Base-by-base conservation (phyloP, 2,888 invertebrate genomes). In the Ectropis crepuscularia region DNA sequence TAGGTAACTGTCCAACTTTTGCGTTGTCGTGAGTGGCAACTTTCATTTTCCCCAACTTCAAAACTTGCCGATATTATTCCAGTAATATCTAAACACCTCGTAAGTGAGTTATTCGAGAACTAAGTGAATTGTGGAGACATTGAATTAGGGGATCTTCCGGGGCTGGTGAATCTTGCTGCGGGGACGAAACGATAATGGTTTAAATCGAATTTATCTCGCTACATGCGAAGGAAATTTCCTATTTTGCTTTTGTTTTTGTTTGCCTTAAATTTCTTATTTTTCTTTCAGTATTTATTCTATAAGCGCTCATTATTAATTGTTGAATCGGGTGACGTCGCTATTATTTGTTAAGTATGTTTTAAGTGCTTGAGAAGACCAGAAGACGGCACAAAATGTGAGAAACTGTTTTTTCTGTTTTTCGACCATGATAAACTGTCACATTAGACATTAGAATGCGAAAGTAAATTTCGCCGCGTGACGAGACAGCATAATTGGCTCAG, bases 31-130 rank as follows among this genome's bases (percentile, higher is more conserved):
- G 16, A 28, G 16, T 28, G 16, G 16, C 16, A 28, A 28, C 16
- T 28, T n/a, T 36, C 47, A 28, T 9, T 9, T 36, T 36, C 47
- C 36, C n/a, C 6, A 37, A n/a, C n/a, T 48, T 37, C 28, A 28
- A 63, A 65, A 65, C 65, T 64, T 59, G 45, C 10, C 45, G 45
- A 64, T 67, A 59, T 73, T 76, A 76, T 75, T 74, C 75, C 72
- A 79, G 28, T 28, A 10, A 47, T 65, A 69, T 65, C 73, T 28
- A 50, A 62, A 36, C 46, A 6, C 46, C 8, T 36, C 42, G 12
- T 53, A 39, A 48, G 42, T 51, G 76, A 78, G 74, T 69, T 59
- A 57, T 69, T 66, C 68, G 71, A 74, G 76, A 78, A 83, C 72
- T 55, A 73, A 59, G 63, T 59, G 53, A 62, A 65, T 70, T 61